Percentiles rank a stretch among this genome's conserved stretches.
Evolutionary conservation across 2,888 invertebrate species (phyloP).

Genomic region (Seladonia tumulorum): DNA sequence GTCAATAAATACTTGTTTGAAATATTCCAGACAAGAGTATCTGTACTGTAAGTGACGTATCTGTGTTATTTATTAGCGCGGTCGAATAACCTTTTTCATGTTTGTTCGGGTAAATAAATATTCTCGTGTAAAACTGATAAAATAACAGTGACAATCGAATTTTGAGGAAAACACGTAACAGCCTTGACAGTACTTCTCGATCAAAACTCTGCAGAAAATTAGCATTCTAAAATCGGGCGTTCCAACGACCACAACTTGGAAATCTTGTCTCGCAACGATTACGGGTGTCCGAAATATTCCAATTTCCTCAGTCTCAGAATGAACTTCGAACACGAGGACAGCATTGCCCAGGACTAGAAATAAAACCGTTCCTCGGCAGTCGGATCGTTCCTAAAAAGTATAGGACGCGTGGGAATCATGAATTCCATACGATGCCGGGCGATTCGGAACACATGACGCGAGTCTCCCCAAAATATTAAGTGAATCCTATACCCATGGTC

Average conservation of each 20-base stretch:
- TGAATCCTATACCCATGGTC: not conserved
- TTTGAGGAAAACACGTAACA: too few relatives aligned
- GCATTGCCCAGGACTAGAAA: not conserved
- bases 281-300: not conserved
- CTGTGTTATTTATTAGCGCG: too few relatives aligned
- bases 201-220: not conserved
- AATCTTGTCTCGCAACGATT: too few relatives aligned
- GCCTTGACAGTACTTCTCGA: not conserved
- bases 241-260: not conserved
- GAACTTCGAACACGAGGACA: not conserved
- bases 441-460: not conserved
- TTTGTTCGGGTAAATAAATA: too few relatives aligned
- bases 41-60: too few relatives aligned
- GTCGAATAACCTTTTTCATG: too few relatives aligned
- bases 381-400: not conserved
- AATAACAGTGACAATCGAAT: too few relatives aligned
- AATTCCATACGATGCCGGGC: not conserved
- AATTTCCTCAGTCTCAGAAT: not conserved
- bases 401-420: not conserved
- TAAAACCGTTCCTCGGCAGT: not conserved
- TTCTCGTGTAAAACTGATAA: too few relatives aligned
- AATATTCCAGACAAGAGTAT: too few relatives aligned
- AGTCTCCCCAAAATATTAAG: not conserved
- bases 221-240: not conserved
- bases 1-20: not conserved